Evolutionary conservation across 2,888 invertebrate genomes (phyloP).

Genomic region (Mylabris sibirica): DNA sequence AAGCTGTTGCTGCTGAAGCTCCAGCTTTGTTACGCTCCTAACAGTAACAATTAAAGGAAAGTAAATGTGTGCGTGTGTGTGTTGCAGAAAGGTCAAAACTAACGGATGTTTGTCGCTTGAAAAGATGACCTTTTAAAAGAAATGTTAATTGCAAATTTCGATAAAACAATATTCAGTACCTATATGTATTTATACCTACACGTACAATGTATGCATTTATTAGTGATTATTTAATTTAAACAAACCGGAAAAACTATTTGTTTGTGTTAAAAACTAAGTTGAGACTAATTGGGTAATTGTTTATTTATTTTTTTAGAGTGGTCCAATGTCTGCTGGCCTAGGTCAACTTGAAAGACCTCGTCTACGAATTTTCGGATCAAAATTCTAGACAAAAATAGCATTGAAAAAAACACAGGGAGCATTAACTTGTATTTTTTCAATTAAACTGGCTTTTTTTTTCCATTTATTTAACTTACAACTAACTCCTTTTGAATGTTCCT

Average conservation of each 20-base stretch:
- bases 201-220: neutral
- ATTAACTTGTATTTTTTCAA: neutral
- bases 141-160: conserved; percentile 1
- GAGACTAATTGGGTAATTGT: neutral
- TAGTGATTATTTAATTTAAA: neutral
- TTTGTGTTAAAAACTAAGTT: neutral
- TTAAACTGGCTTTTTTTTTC: neutral
- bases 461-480: neutral
- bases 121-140: conserved; percentile 21
- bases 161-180: too few relatives aligned
- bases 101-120: conserved; percentile 9
- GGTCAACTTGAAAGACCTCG: conserved; percentile 44
- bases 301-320: neutral
- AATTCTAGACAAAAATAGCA: conserved; percentile 17
- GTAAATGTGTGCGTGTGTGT: neutral
- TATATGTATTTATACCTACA: neutral
- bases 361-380: neutral
- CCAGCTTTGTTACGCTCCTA: too few relatives aligned
- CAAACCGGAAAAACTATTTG: conserved; percentile 1
- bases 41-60: conserved; percentile 14
- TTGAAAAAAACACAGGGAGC: conserved; percentile 19
- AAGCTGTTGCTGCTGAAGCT: too few relatives aligned
- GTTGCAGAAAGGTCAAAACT: conserved; percentile 21
- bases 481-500: neutral
- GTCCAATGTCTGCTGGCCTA: conserved; percentile 39